Evolutionary conservation across 1,140 invertebrate genomes (phyloP).

Genomic region (silkworm (Bombyx mori)): DNA sequence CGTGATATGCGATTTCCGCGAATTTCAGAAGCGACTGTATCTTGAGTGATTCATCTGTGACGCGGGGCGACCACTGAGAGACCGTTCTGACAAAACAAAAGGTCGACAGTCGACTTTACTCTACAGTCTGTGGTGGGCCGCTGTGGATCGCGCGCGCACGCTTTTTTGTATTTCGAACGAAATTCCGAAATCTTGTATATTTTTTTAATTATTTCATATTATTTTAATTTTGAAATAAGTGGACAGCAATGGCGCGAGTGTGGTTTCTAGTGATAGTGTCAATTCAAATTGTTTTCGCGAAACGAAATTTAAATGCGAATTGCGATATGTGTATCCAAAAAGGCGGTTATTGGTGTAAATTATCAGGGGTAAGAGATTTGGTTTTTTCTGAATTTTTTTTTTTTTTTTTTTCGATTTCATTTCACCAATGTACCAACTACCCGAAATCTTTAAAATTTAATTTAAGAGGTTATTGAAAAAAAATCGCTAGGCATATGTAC

Average conservation of each 20-base stretch:
- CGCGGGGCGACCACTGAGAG: constrained; percentile 6
- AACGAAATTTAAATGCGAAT: constrained; percentile 21
- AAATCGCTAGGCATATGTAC: too few relatives aligned
- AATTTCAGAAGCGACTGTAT: constrained; percentile 23
- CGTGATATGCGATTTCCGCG: constrained; percentile 33
- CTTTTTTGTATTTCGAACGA: constrained; percentile 22
- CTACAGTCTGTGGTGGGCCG: constrained; percentile 30
- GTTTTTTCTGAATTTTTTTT: too few relatives aligned
- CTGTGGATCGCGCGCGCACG: constrained; percentile 20
- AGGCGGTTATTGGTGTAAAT: constrained; percentile 47
- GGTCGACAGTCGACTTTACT: constrained; percentile 7
- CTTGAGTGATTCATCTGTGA: constrained; percentile 45
- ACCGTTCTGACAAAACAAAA: constrained; percentile 16
- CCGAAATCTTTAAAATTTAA: too few relatives aligned
- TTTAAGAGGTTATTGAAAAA: too few relatives aligned
- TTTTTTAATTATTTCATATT: too few relatives aligned
- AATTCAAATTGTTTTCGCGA: constrained; percentile 30
- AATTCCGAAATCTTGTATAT: too few relatives aligned
- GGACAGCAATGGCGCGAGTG: constrained; percentile 33
- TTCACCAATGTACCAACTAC: too few relatives aligned
- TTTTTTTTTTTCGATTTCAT: too few relatives aligned
- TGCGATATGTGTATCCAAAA: constrained; percentile 55
- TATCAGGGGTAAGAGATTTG: constrained; percentile 29
- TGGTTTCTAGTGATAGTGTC: constrained; percentile 31
- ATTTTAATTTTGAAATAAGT: neutral